Base-by-base conservation (phyloP, 2,797 vertebrate species). In the Phataginus tetradactyla region DNA sequence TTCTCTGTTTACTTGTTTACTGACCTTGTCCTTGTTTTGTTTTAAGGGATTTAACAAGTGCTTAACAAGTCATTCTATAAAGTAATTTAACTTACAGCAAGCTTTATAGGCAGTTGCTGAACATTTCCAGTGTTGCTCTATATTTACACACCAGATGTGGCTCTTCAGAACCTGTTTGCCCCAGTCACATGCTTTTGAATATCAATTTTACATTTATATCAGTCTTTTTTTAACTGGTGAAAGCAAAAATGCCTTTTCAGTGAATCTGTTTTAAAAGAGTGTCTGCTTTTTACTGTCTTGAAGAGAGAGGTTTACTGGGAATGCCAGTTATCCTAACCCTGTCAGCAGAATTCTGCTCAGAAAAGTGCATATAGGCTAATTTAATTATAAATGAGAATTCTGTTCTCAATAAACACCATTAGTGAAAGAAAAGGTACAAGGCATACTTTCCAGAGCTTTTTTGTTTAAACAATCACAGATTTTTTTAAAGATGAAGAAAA, bases 251-350 rank as follows among this genome's bases (percentile, higher is more conserved):
- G 25, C 86, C 79, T 94, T n/a, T 83, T 69, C 80, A 74, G 87
- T 94, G 51, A 94, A 63, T 96, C 17, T 87, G 29, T 15, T 96
- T 85, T 81, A 90, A 97, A 97, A 63, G 25, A 77, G 17, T 12
- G 21, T 23, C 45, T 96, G 27, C 75, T 96, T 7, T 77, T 93
- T 11, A 20, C 95, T 96, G 3, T 97, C 25, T 80, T 87, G 69
- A 97, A 96, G 71, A 96, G 64, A 97, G 59, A 95, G 61, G 71
- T 3, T 94, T 55, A 71, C 57, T 92, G 6, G 45, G 78, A 95
- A 94, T 95, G 42, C 32, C 79, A 6, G n/a, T 59, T 72, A 90
- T 27, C 27, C 53, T 77, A 14, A 64, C 17, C 93, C 25, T 69
- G 2, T 84, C 85, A 59, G 69, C 89, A 95, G 37, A 97, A 63